Evolutionary conservation across 2,113 vertebrate species (phyloP), one percentile per base, ranked within the genome.

Genomic region (Saguinus imperator): DNA sequence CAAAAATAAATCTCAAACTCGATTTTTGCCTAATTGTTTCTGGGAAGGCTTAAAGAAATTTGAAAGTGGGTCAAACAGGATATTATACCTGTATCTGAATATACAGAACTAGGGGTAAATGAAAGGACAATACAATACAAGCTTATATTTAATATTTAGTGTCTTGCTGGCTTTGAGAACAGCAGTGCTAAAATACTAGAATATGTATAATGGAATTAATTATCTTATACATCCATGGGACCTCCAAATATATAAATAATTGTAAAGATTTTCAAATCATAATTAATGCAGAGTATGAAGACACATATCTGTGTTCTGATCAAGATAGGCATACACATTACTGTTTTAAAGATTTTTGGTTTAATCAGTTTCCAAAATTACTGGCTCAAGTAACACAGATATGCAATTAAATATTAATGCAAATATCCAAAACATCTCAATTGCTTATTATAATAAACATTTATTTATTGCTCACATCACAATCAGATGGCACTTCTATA

Each of bases 371-470:
- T 81, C 5, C 57, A 81, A 96, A 92, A 97, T 25, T 37, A 70
- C 50, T 77, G 94, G 45, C 23, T 87, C 18, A 92, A 79, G 29
- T 94, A 91, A 73, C 61, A 91, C 8, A 93, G 86, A n/a, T 55
- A 89, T 16, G 16, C 35, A 77, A 86, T 88, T 73, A 92, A 93
- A 95, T 88, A 66, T 73, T 89, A 95, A 94, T 84, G 9, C 52
- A 95, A 93, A 29, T 43, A 91, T 70, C 70, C 52, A n/a, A 29
- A 91, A 48, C 45, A 64, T 77, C 27, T 77, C 52, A 85, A 25
- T 77, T 29, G 21, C 29, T 95, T 61, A 37, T 81, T 10, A 81
- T 29, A 82, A 77, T 76, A 94, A 75, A 87, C 23, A 0, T n/a
- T 52, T 80, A 18, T 23, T 88, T 84, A 87, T 85, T n/a, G 48